Evolutionary conservation across 2,888 invertebrate species (phyloP), one percentile per base, ranked within the genome.

Genomic region (Coremacera marginata): DNA sequence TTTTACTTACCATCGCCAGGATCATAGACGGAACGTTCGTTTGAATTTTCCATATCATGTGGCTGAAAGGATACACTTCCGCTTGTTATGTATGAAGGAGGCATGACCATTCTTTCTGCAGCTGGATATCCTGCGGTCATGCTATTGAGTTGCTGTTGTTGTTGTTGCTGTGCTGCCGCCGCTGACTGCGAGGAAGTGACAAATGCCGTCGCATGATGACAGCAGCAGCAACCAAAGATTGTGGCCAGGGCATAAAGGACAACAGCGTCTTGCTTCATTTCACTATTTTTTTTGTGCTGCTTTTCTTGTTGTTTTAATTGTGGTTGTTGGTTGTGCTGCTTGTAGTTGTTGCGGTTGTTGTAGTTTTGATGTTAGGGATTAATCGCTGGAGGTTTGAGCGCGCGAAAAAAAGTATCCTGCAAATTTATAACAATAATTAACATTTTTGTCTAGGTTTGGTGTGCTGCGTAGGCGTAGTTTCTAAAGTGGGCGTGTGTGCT

Each of bases 1-100:
- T 60, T 49, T 34, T 75, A 87, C 89, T 88, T 81, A 89, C 89
- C 89, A 85, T 89, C 89, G 60, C 89, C 89, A 49, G 89, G 88
- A 87, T 89, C 89, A 78, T 89, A 89, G 82, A 87, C 86, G 49
- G 85, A 83, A 62, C 87, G 86, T 75, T 86, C 86, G 62, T 80
- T 80, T 2, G 27, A 57, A 72, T 81, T 82, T 63, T 84, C 83
- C 74, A 78, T 80, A 72, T 84, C 81, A 57, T 84, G 87, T 52
- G 83, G 79, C 72, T 82, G 80, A 81, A 82, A 83, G 62, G 82
- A 82, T 22, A 82, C 80, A 80, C 80, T 83, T 78, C 82, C 83
- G 80, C 57, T 74, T 71, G 77, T 72, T 75, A 55, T 63, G 57
- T 60, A 60, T 55, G 55, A 1, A 7, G 22, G 52, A 68, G 22